These are phyloP conservation scores for Dromaius novaehollandiae DNA, from an alignment of 2,113 vertebrate species.

Conservation along the genomic window DNA sequence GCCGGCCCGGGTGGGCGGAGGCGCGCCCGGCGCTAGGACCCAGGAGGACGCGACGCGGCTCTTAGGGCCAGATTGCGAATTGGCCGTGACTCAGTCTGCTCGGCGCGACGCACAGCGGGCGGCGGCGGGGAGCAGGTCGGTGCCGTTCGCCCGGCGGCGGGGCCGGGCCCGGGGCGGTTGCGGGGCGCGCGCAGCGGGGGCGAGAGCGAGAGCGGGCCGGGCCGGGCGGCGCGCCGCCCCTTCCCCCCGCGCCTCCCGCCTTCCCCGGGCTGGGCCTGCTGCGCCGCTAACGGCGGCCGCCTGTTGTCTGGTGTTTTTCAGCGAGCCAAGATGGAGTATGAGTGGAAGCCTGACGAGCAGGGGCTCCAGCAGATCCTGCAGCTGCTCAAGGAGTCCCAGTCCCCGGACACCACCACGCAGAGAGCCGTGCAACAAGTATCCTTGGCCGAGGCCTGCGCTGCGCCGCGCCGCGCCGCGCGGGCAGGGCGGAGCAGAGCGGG, in stretches of 20 bases:
- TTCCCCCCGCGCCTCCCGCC: background rate
- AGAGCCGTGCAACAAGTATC: constrained; percentile 98
- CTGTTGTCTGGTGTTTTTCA: constrained; percentile 71
- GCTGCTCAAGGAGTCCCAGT: constrained; percentile 96
- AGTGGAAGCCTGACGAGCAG: constrained; percentile 98
- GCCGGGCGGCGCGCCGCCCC: background rate
- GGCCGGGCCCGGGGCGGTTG: background rate
- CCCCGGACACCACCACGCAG: constrained; percentile 93
- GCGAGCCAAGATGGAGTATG: constrained; percentile 95
- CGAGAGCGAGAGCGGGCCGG: too few relatives aligned
- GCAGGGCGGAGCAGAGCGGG: background rate
- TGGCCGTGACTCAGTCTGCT: constrained; percentile 68
- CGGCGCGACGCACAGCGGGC: background rate
- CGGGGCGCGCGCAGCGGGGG: background rate
- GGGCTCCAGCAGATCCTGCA: constrained; percentile 95
- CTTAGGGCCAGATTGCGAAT: constrained; percentile 58
- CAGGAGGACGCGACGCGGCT: constrained; percentile 38
- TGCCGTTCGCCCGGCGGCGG: background rate
- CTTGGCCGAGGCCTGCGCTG: constrained; percentile 63
- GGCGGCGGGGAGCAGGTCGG: background rate
- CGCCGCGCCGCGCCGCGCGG: background rate
- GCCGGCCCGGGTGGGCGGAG: background rate
- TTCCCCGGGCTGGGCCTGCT: background rate
- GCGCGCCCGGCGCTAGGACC: constrained; percentile 76
- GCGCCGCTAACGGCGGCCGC: constrained; percentile 1